These are phyloP conservation scores for Chrysotoxum bicinctum DNA, from an alignment of 2,888 invertebrate genomes.

Conservation along the genomic window DNA sequence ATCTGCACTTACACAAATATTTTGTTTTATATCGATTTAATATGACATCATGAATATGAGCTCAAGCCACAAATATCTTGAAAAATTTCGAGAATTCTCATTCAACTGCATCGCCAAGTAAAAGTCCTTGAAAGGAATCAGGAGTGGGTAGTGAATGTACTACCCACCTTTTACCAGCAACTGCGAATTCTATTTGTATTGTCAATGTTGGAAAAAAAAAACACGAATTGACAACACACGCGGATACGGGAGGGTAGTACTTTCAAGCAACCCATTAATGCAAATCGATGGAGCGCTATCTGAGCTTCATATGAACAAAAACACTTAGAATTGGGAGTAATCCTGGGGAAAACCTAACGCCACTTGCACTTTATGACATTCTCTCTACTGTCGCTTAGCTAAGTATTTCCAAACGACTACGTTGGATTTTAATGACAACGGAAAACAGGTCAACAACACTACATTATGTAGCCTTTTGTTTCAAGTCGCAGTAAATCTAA, in stretches of 20 bases:
- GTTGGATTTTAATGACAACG: too few species aligned
- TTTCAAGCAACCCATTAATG: background rate
- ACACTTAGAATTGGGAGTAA: too few species aligned
- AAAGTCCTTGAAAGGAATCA: conserved; percentile 19
- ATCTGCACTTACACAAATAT: conserved; percentile 8
- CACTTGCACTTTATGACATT: too few species aligned
- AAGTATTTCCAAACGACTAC: too few species aligned
- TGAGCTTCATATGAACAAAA: background rate
- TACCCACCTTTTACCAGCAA: background rate
- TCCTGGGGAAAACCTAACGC: background rate
- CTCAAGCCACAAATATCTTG: conserved; percentile 16
- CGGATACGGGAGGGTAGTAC: background rate
- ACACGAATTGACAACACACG: background rate
- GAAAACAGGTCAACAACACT: too few species aligned
- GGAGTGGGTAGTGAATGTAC: background rate
- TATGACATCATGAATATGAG: conserved; percentile 29
- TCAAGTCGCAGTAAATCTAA: too few species aligned
- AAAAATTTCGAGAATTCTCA: conserved; percentile 3
- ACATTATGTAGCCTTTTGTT: too few species aligned
- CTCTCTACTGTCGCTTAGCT: too few species aligned
- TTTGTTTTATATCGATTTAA: conserved; percentile 40
- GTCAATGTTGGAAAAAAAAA: background rate
- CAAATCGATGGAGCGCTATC: background rate
- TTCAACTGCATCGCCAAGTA: background rate
- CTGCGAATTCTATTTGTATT: background rate